phyloP scores from a whole-genome alignment of 2,113 vertebrate genomes.

The Empidonax alnorum region DNA sequence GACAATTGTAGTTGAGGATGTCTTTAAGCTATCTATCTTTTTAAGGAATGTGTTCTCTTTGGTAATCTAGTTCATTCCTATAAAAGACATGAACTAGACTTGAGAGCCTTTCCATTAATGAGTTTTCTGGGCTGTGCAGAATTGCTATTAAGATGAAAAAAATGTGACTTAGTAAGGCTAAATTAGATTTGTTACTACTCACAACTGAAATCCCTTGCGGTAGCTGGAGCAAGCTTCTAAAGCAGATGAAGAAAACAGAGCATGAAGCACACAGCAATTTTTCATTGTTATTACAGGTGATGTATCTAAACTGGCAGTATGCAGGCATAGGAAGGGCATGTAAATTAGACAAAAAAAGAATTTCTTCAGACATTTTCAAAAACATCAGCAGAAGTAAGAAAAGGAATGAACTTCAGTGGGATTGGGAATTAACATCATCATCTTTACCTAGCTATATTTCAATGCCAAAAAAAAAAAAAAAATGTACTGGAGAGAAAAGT shows the following conservation, averaged over 20 bases:
- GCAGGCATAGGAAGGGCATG: slow-evolving; percentile 61
- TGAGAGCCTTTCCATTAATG: slow-evolving; percentile 56
- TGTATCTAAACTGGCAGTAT: slow-evolving; percentile 82
- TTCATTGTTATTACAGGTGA: slow-evolving; percentile 91
- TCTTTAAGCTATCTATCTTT: slow-evolving; percentile 2
- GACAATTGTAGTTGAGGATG: background rate
- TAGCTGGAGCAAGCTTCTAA: slow-evolving; percentile 64
- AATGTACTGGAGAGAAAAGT: background rate
- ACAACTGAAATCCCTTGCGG: slow-evolving; percentile 71
- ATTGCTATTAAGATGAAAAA: slow-evolving; percentile 66
- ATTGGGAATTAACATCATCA: slow-evolving; percentile 53
- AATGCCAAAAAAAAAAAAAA: background rate
- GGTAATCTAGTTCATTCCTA: background rate
- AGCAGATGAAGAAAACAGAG: slow-evolving; percentile 55
- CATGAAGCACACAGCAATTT: slow-evolving; percentile 81
- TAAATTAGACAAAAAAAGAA: slow-evolving; percentile 73
- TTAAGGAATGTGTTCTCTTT: slow-evolving; percentile 32
- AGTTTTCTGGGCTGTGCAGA: slow-evolving; percentile 67
- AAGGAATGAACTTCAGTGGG: slow-evolving; percentile 50
- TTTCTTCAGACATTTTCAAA: slow-evolving; percentile 63
- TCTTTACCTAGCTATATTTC: slow-evolving; percentile 25
- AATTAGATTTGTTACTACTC: slow-evolving; percentile 81
- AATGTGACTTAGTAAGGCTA: slow-evolving; percentile 72
- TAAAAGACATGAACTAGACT: slow-evolving; percentile 50
- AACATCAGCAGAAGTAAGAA: slow-evolving; percentile 54